Percentiles rank a stretch among this genome's conserved stretches.
Conservation (phyloP, 2,113 vertebrate genomes). For the Labeo rohita region DNA sequence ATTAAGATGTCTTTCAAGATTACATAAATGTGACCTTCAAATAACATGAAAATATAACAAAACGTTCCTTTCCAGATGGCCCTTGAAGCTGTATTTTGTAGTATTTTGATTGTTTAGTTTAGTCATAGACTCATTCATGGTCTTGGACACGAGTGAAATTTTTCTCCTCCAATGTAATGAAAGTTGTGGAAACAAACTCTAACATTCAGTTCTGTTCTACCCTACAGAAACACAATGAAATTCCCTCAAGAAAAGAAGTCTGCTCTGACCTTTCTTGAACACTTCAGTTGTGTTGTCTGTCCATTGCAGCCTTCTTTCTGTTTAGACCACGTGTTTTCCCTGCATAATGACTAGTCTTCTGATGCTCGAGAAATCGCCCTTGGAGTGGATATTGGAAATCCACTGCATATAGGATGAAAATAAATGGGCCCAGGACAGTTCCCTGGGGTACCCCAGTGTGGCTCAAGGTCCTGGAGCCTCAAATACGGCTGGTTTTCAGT, state of each 20-base stretch:
- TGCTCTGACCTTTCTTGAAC: background rate
- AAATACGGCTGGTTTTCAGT: background rate
- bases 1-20: background rate
- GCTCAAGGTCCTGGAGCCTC: background rate
- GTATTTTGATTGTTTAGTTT: background rate
- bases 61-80: background rate
- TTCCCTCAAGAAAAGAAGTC: background rate
- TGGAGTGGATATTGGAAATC: background rate
- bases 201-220: background rate
- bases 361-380: background rate
- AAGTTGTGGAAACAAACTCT: background rate
- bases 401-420: background rate
- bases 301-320: background rate
- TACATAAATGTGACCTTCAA: background rate
- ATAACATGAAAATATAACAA: background rate
- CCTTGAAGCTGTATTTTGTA: background rate
- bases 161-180: background rate
- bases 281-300: background rate
- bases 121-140: background rate
- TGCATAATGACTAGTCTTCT: background rate
- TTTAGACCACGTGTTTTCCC: background rate
- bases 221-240: slow-evolving; percentile 2
- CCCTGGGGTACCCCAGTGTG: background rate
- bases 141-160: background rate
- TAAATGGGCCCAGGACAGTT: background rate